Conservation (phyloP, 2,888 invertebrate genomes). For the Cybosia mesomella region DNA sequence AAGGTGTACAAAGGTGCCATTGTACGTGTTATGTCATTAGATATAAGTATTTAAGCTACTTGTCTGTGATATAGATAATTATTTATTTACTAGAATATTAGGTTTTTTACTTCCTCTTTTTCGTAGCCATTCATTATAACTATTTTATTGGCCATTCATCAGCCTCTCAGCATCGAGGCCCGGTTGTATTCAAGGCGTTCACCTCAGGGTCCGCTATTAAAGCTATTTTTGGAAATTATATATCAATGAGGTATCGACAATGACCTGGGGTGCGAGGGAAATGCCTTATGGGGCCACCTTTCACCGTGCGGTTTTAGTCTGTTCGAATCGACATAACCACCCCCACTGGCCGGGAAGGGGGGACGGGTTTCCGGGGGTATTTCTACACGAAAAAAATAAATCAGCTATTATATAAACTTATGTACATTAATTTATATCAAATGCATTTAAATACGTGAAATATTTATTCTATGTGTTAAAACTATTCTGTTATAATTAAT, state of each 20-base stretch:
- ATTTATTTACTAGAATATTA: conserved; percentile 1
- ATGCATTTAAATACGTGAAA: background rate
- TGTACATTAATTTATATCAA: background rate
- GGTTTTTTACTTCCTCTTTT: background rate
- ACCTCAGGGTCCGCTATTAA: background rate
- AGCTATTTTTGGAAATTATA: background rate
- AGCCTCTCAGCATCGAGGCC: background rate
- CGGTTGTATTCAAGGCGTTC: too few relatives aligned
- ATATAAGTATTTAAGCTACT: background rate
- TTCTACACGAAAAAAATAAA: too few relatives aligned
- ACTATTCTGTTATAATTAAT: background rate
- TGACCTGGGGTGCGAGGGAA: too few relatives aligned
- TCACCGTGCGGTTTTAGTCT: too few relatives aligned
- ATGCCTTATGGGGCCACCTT: too few relatives aligned
- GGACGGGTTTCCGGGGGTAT: too few relatives aligned
- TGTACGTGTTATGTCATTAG: background rate
- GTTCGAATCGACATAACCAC: too few relatives aligned
- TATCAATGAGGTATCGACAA: background rate
- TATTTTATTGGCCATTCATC: background rate
- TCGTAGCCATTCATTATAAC: background rate
- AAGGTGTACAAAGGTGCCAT: too few relatives aligned
- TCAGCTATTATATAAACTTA: background rate
- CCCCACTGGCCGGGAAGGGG: too few relatives aligned
- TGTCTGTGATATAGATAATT: conserved; percentile 3
- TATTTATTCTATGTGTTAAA: too few relatives aligned